These are phyloP conservation scores for Epinotia brunnichana DNA, from an alignment of 2,888 invertebrate genomes.

Conservation along the genomic window DNA sequence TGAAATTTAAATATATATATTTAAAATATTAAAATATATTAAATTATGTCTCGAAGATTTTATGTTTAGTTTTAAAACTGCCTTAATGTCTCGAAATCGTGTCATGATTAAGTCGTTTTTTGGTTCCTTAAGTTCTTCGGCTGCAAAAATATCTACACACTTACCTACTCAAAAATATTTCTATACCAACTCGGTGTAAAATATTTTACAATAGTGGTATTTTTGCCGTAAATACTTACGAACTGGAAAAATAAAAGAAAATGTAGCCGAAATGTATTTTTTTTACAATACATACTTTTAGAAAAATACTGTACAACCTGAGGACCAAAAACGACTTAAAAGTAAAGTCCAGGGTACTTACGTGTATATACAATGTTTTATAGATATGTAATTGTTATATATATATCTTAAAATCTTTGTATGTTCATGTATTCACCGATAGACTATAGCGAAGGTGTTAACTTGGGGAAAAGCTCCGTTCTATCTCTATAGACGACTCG, in stretches of 20 bases:
- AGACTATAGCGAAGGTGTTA: neutral
- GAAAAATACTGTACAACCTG: neutral
- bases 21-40: conserved; percentile 24
- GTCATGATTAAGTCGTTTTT: conserved; percentile 19
- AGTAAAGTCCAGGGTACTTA: conserved; percentile 13
- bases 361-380: neutral
- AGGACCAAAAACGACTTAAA: neutral
- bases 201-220: neutral
- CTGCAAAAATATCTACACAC: too few species aligned
- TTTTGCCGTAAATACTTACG: neutral
- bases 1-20: conserved; percentile 39
- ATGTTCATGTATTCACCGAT: neutral
- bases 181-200: neutral
- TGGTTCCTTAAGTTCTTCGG: neutral
- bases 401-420: neutral
- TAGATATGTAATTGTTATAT: neutral
- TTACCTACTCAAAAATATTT: too few species aligned
- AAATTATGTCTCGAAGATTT: conserved; percentile 35
- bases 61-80: conserved; percentile 40
- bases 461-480: neutral
- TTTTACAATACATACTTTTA: neutral
- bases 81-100: conserved; percentile 38
- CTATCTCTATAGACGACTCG: too few species aligned
- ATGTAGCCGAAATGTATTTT: too few species aligned
- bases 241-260: neutral